phyloP scores from a whole-genome alignment of 1,140 invertebrate species.

The Ips nitidus region DNA sequence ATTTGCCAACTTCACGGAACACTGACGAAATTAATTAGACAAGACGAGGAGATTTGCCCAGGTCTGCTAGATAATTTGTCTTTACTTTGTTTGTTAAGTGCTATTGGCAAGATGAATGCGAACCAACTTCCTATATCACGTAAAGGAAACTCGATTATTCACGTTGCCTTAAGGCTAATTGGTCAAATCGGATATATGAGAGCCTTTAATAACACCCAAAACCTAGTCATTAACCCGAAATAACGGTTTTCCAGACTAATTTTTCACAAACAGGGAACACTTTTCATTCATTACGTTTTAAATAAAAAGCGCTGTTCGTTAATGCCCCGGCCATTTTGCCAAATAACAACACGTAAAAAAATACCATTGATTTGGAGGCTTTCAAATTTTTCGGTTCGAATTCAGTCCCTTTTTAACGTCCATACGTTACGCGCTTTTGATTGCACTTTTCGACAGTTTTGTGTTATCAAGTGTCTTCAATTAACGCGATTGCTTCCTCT shows the following conservation, averaged over 20 bases:
- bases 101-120: slow-evolving; percentile 18
- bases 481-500: too few relatives aligned
- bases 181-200: neutral
- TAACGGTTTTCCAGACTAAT: neutral
- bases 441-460: too few relatives aligned
- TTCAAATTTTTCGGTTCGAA: too few relatives aligned
- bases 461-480: too few relatives aligned
- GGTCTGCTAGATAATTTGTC: slow-evolving; percentile 19
- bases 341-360: neutral
- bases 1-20: slow-evolving; percentile 1
- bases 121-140: neutral
- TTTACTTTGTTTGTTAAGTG: slow-evolving; percentile 15
- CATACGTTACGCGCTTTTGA: too few relatives aligned
- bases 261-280: slow-evolving; percentile 1
- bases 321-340: neutral
- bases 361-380: too few relatives aligned
- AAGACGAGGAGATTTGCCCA: slow-evolving; percentile 10
- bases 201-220: neutral
- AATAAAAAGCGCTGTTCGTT: neutral
- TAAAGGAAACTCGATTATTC: slow-evolving; percentile 8
- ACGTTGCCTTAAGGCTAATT: slow-evolving; percentile 3
- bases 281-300: slow-evolving; percentile 1
- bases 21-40: slow-evolving; percentile 8
- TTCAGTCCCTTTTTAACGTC: too few relatives aligned
- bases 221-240: too few relatives aligned